Evolutionary conservation across 2,888 invertebrate genomes (phyloP).

Genomic region (Zeuzera pyrina): DNA sequence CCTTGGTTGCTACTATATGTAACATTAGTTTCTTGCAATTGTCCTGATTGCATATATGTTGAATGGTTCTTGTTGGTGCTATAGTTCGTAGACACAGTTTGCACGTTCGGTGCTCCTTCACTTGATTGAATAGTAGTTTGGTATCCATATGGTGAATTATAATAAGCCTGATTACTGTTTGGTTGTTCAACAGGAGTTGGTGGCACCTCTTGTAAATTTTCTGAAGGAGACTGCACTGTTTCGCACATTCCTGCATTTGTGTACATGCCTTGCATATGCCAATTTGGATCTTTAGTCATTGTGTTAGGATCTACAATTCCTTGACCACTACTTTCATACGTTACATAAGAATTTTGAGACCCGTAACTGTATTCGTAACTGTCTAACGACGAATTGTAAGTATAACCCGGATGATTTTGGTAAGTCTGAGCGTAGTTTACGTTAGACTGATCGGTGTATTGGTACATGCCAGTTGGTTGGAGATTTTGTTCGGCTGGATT

Average conservation of each 20-base stretch:
- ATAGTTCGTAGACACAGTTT: slow-evolving; percentile 39
- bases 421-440: slow-evolving; percentile 37
- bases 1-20: slow-evolving; percentile 51
- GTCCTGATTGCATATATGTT: slow-evolving; percentile 52
- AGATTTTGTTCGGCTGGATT: not conserved
- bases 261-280: slow-evolving; percentile 42
- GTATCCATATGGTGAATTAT: slow-evolving; percentile 66
- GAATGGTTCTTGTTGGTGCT: slow-evolving; percentile 48
- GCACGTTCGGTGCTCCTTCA: slow-evolving; percentile 27
- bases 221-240: slow-evolving; percentile 63
- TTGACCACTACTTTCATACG: slow-evolving; percentile 27
- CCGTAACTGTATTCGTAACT: slow-evolving; percentile 76
- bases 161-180: slow-evolving; percentile 45
- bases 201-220: slow-evolving; percentile 29
- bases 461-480: slow-evolving; percentile 19
- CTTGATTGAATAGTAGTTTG: slow-evolving; percentile 38
- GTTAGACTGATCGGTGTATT: slow-evolving; percentile 19
- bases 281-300: slow-evolving; percentile 32
- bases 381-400: slow-evolving; percentile 69
- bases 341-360: slow-evolving; percentile 61
- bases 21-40: slow-evolving; percentile 36
- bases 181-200: slow-evolving; percentile 19
- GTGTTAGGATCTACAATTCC: slow-evolving; percentile 30
- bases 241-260: slow-evolving; percentile 61
- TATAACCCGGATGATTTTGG: slow-evolving; percentile 76